phyloP scores from a whole-genome alignment of 2,888 invertebrate species.

The Drosophila demipolita region DNA sequence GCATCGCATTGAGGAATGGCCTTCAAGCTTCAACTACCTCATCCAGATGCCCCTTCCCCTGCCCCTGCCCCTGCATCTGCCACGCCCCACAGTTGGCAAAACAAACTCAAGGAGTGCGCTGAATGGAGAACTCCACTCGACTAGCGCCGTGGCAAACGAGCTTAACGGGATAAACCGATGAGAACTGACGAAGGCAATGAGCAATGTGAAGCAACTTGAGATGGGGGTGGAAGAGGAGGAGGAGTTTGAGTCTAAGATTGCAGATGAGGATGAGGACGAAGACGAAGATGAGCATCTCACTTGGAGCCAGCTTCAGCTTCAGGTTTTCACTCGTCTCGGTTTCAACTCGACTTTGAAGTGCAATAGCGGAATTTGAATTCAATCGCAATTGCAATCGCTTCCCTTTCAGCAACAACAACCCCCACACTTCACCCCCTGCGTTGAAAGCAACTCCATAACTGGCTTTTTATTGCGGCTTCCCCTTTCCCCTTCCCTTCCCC shows the following conservation, averaged over 20 bases:
- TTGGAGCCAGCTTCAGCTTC: conserved; percentile 48
- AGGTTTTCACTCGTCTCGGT: conserved; percentile 42
- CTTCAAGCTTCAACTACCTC: conserved; percentile 46
- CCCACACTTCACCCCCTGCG: neutral
- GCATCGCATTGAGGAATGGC: conserved; percentile 39
- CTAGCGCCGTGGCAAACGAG: conserved; percentile 65
- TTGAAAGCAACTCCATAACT: conserved; percentile 21
- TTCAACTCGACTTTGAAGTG: conserved; percentile 70
- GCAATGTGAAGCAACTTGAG: conserved; percentile 1
- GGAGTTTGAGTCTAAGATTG: conserved; percentile 1
- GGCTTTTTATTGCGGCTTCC: conserved; percentile 46
- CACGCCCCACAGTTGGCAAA: conserved; percentile 27
- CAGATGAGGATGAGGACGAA: conserved; percentile 15
- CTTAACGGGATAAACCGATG: conserved; percentile 68
- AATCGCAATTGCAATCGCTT: conserved; percentile 65
- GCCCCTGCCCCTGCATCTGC: conserved; percentile 10
- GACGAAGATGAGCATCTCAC: conserved; percentile 30
- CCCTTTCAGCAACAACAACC: conserved; percentile 21
- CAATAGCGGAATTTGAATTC: conserved; percentile 70
- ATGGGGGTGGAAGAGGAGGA: neutral
- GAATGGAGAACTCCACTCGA: conserved; percentile 53
- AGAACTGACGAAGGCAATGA: conserved; percentile 37
- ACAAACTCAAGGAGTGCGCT: conserved; percentile 42
- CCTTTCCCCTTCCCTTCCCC: neutral
- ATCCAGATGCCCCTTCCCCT: neutral